These are phyloP conservation scores for Yponomeuta evonymella DNA, from an alignment of 2,888 invertebrate species.

Conservation along the genomic window DNA sequence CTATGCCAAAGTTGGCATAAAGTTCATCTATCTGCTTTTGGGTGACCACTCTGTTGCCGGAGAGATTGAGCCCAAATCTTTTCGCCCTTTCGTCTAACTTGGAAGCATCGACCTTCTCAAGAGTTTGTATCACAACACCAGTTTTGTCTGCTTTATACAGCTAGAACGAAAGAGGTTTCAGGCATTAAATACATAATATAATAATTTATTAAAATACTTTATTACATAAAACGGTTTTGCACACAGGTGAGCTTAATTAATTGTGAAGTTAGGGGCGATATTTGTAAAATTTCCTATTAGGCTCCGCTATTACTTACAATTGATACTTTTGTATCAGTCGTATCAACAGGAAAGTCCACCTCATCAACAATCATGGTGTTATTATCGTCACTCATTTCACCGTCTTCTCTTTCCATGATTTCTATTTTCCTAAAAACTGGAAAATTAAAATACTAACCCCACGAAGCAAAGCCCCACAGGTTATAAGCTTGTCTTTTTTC, in stretches of 20 bases:
- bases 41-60: constrained; percentile 58
- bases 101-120: constrained; percentile 60
- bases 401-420: constrained; percentile 61
- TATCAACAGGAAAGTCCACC: constrained; percentile 19
- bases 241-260: no score
- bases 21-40: constrained; percentile 68
- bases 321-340: constrained; percentile 29
- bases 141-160: constrained; percentile 52
- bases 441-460: no score
- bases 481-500: no score
- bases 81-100: constrained; percentile 65
- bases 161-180: constrained; percentile 32
- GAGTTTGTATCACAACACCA: constrained; percentile 46
- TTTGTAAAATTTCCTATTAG: background rate
- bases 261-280: no score
- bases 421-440: no score
- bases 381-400: constrained; percentile 70
- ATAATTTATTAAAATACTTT: no score
- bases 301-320: constrained; percentile 35
- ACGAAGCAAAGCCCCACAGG: no score
- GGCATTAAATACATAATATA: background rate
- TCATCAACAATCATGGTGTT: constrained; percentile 56
- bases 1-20: constrained; percentile 60
- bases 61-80: constrained; percentile 62
- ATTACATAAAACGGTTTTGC: background rate